Conservation (phyloP, 2,797 vertebrate genomes). For the Anabas testudineus region DNA sequence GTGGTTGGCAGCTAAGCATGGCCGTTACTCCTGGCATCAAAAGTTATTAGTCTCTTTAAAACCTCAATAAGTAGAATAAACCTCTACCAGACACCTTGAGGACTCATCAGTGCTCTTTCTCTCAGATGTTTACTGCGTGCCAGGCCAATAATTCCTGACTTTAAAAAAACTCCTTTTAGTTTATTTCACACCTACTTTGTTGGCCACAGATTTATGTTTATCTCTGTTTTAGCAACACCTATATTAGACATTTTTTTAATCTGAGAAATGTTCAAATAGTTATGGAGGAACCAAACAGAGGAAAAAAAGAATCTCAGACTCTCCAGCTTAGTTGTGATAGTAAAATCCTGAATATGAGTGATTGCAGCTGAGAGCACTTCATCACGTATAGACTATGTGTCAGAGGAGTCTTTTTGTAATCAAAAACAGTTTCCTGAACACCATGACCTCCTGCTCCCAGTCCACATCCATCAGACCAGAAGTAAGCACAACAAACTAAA, state of each 20-base stretch:
- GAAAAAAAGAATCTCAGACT: neutral
- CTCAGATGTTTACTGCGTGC: neutral
- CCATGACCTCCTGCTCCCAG: neutral
- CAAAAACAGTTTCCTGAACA: slow-evolving; percentile 18
- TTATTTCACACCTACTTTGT: neutral
- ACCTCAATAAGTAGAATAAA: slow-evolving; percentile 32
- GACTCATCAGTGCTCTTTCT: neutral
- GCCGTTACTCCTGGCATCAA: slow-evolving; percentile 66
- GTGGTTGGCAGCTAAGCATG: slow-evolving; percentile 46
- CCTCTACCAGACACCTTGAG: slow-evolving; percentile 13
- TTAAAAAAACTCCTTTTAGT: no score
- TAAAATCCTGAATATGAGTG: neutral
- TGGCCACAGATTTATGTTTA: neutral
- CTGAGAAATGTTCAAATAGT: neutral
- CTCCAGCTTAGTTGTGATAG: neutral
- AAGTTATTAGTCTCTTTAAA: slow-evolving; percentile 34
- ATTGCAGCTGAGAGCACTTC: neutral
- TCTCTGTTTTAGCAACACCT: neutral
- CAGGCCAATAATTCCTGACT: neutral
- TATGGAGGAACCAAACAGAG: neutral
- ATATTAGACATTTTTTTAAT: neutral
- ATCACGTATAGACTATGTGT: slow-evolving; percentile 26
- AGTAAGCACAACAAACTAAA: neutral
- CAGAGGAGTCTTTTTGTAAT: neutral
- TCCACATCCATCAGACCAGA: neutral